Evolutionary conservation across 92 coral and sea anemone species (phyloP).

Genomic region (Porites cylindrica): DNA sequence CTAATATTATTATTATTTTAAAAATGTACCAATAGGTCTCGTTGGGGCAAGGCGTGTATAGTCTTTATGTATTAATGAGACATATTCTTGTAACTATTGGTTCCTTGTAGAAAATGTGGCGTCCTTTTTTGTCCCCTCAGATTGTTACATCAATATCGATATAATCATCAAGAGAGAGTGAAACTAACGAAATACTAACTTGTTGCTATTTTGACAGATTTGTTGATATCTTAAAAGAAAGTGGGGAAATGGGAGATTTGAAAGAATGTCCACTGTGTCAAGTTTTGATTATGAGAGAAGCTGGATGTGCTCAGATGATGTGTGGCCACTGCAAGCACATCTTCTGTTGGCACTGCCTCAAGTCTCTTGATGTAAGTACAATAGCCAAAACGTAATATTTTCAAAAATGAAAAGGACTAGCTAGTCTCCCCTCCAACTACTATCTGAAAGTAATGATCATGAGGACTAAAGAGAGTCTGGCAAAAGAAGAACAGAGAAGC

Average conservation of each 20-base stretch:
- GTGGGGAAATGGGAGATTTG: constrained; percentile 70
- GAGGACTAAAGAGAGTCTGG: too few relatives aligned
- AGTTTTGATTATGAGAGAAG: constrained; percentile 87
- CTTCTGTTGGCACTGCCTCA: constrained; percentile 93
- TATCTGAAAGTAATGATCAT: too few relatives aligned
- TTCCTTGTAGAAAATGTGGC: too few relatives aligned
- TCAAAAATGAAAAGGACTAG: too few relatives aligned
- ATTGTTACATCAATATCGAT: background rate
- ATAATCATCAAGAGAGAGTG: background rate
- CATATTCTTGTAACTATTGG: too few relatives aligned
- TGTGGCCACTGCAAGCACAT: constrained; percentile 93
- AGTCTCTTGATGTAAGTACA: constrained; percentile 86
- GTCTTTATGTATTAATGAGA: too few relatives aligned
- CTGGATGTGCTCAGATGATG: constrained; percentile 96
- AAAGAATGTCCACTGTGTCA: constrained; percentile 88
- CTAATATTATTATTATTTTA: too few relatives aligned
- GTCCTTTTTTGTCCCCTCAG: too few relatives aligned
- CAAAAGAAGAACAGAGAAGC: too few relatives aligned
- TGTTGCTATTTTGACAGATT: constrained; percentile 46
- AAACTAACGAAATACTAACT: background rate
- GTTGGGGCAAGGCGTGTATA: too few relatives aligned
- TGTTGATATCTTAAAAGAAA: constrained; percentile 75
- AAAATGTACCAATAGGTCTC: too few relatives aligned
- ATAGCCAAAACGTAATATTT: background rate
- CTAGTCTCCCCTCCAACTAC: too few relatives aligned